These are phyloP conservation scores for Morpho helenor DNA, from an alignment of 2,888 invertebrate species.

Conservation along the genomic window DNA sequence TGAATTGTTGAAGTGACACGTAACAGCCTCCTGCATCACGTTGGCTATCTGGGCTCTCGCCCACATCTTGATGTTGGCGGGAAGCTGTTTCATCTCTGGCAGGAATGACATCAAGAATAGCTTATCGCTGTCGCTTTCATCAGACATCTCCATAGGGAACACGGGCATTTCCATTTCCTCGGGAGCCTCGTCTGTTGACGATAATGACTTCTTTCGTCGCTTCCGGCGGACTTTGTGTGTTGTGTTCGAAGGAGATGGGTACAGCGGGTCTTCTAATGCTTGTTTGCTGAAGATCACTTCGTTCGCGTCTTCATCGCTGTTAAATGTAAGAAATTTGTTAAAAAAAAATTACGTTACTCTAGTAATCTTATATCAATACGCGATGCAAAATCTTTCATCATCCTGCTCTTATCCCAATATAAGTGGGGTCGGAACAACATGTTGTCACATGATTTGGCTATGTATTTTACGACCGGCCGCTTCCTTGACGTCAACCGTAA, in stretches of 20 bases:
- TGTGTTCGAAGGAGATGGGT: slow-evolving; percentile 4
- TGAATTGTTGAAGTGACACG: slow-evolving; percentile 50
- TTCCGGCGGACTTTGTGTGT: slow-evolving; percentile 32
- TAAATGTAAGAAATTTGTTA: too few species aligned
- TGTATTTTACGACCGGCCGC: too few species aligned
- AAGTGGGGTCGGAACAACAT: too few species aligned
- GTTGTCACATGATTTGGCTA: too few species aligned
- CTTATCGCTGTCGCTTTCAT: slow-evolving; percentile 57
- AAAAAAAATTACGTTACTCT: too few species aligned
- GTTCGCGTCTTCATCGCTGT: slow-evolving; percentile 21
- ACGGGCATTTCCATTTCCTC: slow-evolving; percentile 60
- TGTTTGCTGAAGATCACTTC: slow-evolving; percentile 18
- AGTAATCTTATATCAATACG: background rate
- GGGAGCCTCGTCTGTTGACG: slow-evolving; percentile 35
- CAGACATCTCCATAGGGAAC: slow-evolving; percentile 47
- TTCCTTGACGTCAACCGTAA: too few species aligned
- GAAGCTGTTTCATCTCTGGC: slow-evolving; percentile 65
- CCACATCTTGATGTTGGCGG: slow-evolving; percentile 69
- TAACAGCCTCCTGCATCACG: slow-evolving; percentile 68
- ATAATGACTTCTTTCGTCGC: slow-evolving; percentile 37
- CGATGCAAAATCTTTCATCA: background rate
- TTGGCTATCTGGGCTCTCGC: slow-evolving; percentile 65
- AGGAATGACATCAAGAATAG: slow-evolving; percentile 63
- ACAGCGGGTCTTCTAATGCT: slow-evolving; percentile 14
- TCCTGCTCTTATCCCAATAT: too few species aligned